Percentiles rank a stretch among this genome's conserved stretches.
Evolutionary conservation across 2,888 invertebrate genomes (phyloP).

Genomic region (Diplolepis rosae): DNA sequence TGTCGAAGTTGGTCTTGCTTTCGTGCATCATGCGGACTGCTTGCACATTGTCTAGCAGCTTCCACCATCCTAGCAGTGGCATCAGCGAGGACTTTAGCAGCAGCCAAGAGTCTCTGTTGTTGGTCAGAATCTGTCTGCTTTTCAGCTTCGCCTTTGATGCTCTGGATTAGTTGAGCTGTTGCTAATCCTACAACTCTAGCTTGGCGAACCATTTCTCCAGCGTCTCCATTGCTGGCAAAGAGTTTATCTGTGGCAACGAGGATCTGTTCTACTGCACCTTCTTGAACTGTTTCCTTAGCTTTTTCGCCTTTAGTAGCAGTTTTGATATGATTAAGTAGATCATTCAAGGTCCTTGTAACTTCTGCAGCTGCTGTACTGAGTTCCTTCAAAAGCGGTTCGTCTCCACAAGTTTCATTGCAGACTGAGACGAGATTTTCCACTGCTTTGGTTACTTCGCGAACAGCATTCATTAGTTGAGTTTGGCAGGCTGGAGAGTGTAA

Average conservation of each 20-base stretch:
- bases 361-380: conserved; percentile 89
- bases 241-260: conserved; percentile 92
- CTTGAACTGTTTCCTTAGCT: conserved; percentile 80
- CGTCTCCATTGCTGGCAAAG: conserved; percentile 88
- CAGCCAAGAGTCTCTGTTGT: conserved; percentile 92
- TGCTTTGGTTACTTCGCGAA: conserved; percentile 92
- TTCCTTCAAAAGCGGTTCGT: conserved; percentile 81
- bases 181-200: conserved; percentile 94
- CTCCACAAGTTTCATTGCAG: conserved; percentile 84
- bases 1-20: conserved; percentile 89
- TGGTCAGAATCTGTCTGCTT: conserved; percentile 89
- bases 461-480: conserved; percentile 93
- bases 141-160: conserved; percentile 96
- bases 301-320: conserved; percentile 79
- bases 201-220: conserved; percentile 95
- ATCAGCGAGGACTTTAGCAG: conserved; percentile 95
- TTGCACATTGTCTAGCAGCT: conserved; percentile 94
- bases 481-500: conserved; percentile 88
- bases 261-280: conserved; percentile 90
- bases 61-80: conserved; percentile 98
- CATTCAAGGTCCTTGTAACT: conserved; percentile 91
- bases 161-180: conserved; percentile 93
- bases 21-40: conserved; percentile 85
- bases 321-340: conserved; percentile 92
- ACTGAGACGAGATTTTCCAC: conserved; percentile 91